Conservation (phyloP, 2,113 vertebrate genomes). For the Neolamprologus sp. region DNA sequence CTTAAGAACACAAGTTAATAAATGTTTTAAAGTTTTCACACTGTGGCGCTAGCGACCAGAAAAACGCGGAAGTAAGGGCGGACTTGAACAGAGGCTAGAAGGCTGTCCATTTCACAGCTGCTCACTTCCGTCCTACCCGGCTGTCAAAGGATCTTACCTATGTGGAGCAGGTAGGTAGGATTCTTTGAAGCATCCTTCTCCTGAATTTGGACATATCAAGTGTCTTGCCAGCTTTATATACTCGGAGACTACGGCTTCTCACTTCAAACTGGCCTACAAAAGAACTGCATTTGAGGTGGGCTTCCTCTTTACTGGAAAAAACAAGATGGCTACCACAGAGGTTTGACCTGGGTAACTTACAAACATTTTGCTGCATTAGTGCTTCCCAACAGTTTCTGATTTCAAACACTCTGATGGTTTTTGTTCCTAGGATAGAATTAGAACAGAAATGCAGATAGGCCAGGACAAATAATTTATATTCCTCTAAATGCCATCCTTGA, state of each 20-base stretch:
- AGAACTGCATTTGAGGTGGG: neutral
- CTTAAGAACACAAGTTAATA: neutral
- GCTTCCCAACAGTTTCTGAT: neutral
- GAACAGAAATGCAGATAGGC: neutral
- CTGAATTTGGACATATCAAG: neutral
- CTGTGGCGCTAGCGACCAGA: neutral
- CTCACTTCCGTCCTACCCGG: neutral
- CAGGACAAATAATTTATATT: neutral
- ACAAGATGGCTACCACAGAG: neutral
- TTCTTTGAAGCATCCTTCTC: neutral
- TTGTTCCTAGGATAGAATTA: neutral
- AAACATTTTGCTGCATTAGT: neutral
- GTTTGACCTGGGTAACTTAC: neutral
- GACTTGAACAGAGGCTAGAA: neutral
- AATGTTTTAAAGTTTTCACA: neutral
- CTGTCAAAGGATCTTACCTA: neutral
- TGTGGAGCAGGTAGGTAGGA: neutral
- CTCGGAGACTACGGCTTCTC: neutral
- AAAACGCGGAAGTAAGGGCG: fast-evolving
- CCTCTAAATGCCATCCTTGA: neutral
- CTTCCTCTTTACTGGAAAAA: neutral
- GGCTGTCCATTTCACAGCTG: neutral
- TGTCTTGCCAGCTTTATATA: neutral
- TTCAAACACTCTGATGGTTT: neutral
- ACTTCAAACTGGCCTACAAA: neutral